Evolutionary conservation across 2,888 invertebrate genomes (phyloP).

Genomic region (Panzeria rudis): DNA sequence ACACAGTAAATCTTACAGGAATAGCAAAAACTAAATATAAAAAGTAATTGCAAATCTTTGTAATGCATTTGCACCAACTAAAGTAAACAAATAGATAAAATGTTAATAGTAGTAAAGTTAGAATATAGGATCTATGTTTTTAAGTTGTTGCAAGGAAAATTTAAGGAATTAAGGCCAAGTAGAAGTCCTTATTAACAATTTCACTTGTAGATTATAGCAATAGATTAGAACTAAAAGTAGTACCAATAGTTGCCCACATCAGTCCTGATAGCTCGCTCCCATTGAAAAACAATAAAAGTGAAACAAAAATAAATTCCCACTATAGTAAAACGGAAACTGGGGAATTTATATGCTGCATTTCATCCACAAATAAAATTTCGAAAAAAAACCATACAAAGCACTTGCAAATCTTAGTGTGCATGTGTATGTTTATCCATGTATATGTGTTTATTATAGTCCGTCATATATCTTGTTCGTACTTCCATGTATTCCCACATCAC

Average conservation of each 20-base stretch:
- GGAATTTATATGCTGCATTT: slow-evolving; percentile 50
- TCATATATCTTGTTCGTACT: slow-evolving; percentile 42
- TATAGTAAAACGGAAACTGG: slow-evolving; percentile 44
- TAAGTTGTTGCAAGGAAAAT: background rate
- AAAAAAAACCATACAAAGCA: background rate
- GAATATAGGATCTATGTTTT: background rate
- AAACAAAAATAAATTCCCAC: slow-evolving; percentile 34
- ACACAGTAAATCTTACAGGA: slow-evolving; percentile 38
- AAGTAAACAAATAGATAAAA: background rate
- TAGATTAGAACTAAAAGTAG: background rate
- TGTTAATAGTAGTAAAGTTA: background rate
- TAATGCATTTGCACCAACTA: slow-evolving; percentile 15
- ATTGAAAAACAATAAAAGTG: slow-evolving; percentile 25
- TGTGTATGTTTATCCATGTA: background rate
- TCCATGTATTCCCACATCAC: slow-evolving; percentile 49
- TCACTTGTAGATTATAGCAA: background rate
- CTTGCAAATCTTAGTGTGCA: background rate
- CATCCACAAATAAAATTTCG: slow-evolving; percentile 13
- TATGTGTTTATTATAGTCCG: slow-evolving; percentile 32
- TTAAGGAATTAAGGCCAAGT: background rate
- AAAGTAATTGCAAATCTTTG: slow-evolving; percentile 9
- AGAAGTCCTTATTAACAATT: background rate
- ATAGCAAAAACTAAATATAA: background rate
- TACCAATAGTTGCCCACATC: background rate
- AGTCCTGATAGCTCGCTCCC: background rate